Base-by-base conservation (phyloP, 1,140 invertebrate genomes). In the Ips nitidus region DNA sequence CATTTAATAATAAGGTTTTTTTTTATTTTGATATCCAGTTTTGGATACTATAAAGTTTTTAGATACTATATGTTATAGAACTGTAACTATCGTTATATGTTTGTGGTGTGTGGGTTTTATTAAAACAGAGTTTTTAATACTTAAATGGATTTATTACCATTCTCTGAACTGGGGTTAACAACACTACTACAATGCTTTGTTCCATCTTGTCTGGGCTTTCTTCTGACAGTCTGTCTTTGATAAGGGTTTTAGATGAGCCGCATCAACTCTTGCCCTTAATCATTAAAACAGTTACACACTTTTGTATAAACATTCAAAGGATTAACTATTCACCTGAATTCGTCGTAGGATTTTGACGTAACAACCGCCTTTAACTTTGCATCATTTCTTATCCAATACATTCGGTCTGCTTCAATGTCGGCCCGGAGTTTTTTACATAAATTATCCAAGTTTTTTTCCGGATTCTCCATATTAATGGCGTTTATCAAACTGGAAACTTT, bases 351-450 rank as follows among this genome's bases (percentile, higher is more conserved):
- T 62, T 86, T 82, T 41, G 82, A 80, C 70, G 82, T 84, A 57
- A 83, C 81, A 1, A 86, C 79, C 0, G 87, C 87, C 64, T 85
- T 76, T 7, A 88, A 73, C 76, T 88, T 88, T 39, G 87, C 86
- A 73, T 86, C 84, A 69, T 88, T 88, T 72, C 83, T 81, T 60
- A 88, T 73, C 77, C 82, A 80, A 66, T 87, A 85, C 4, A 85
- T 73, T 76, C 86, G 81, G 58, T 86, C 85, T 1, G 78, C 75
- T 42, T 77, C 74, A 7, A 86, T 66, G 41, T 81, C 80, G 5
- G 79, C 72, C 8, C 82, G 70, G 8, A 86, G 77, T 55, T 84
- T 79, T 65, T 71, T 45, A 74, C 81, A 80, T 38, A 85, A 72
- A 41, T 60, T 67, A 69, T 77, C 72, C 52, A 79, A 81, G 38